A percentile compares a stretch with the other conserved stretches of the same genome.
Evolutionary conservation across 2,888 invertebrate genomes (phyloP).

Genomic region (Candidula unifasciata): DNA sequence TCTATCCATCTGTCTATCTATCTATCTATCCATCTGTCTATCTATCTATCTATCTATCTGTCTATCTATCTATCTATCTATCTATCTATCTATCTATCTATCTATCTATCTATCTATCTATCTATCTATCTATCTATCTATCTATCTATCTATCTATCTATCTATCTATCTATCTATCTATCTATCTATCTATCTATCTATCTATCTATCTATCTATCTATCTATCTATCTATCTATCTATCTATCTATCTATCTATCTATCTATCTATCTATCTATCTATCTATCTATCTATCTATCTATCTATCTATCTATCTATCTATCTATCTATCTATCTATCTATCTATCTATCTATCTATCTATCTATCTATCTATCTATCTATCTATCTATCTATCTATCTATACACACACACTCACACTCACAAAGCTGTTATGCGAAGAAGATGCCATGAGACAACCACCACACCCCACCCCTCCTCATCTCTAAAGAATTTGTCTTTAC

Average conservation of each 20-base stretch:
- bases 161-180: neutral
- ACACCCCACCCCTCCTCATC: no score
- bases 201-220: neutral
- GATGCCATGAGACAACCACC: no score
- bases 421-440: no score
- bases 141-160: neutral
- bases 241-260: neutral
- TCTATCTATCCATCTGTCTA: no score
- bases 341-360: conserved; percentile 1
- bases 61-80: no score
- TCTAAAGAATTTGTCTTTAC: no score
- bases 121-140: neutral
- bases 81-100: neutral
- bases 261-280: neutral
- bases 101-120: neutral
- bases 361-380: conserved; percentile 19
- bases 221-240: neutral
- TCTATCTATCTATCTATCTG: no score
- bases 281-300: neutral
- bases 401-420: no score
- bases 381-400: no score
- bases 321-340: no score
- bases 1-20: no score
- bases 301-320: neutral
- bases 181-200: neutral